Conservation (phyloP, 2,797 vertebrate species). For the Rhinogobio ventralis region DNA sequence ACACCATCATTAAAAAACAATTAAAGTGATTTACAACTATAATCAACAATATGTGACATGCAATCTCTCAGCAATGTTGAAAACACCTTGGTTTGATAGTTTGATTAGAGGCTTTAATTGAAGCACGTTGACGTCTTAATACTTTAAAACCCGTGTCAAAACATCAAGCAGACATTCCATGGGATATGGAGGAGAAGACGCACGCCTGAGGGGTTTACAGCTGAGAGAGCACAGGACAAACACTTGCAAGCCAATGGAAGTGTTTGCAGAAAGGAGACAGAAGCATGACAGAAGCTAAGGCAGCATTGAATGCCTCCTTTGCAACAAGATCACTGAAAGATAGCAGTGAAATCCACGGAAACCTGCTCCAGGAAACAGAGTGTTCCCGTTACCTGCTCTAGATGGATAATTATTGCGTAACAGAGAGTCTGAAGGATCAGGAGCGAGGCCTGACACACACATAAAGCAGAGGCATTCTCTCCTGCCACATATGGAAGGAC, state of each 20-base stretch:
- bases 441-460: background rate
- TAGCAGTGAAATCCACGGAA: background rate
- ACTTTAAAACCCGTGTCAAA: background rate
- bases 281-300: no score
- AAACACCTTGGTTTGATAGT: background rate
- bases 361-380: background rate
- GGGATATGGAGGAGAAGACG: background rate
- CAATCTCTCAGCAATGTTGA: background rate
- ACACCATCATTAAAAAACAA: constrained; percentile 7
- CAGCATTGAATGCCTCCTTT: background rate
- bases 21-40: background rate
- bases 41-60: background rate
- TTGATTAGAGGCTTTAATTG: background rate
- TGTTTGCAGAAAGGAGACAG: no score
- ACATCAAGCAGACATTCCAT: background rate
- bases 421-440: background rate
- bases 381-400: background rate
- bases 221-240: background rate
- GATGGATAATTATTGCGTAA: background rate
- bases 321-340: background rate
- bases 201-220: background rate
- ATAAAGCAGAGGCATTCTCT: no score
- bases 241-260: background rate
- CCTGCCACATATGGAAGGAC: constrained; percentile 26
- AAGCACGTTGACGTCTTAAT: background rate